Conservation (phyloP, 2,113 vertebrate species). For the Hypomesus transpacificus region DNA sequence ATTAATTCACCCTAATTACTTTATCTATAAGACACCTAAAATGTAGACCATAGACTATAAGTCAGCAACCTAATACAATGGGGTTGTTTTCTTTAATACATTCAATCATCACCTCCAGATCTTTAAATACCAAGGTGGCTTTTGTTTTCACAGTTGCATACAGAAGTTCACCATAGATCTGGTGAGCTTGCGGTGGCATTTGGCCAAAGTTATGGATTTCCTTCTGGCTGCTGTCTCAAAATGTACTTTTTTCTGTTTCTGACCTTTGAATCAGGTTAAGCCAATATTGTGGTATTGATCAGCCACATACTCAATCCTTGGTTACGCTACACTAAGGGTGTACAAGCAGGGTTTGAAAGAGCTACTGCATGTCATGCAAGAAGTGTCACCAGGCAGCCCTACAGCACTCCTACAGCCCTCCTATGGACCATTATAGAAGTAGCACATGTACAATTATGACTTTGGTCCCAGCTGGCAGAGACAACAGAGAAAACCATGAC, state of each 20-base stretch:
- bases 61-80: not conserved
- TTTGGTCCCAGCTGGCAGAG: too few species aligned
- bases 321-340: too few species aligned
- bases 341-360: too few species aligned
- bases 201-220: not conserved
- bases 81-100: not conserved
- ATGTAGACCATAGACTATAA: not conserved
- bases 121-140: not conserved
- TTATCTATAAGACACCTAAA: not conserved
- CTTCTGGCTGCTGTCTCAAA: not conserved
- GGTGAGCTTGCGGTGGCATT: not conserved
- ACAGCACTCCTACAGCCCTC: too few species aligned
- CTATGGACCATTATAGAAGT: too few species aligned
- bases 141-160: not conserved
- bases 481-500: too few species aligned
- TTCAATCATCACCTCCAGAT: not conserved
- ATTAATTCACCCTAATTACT: too few species aligned
- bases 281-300: slow-evolving; percentile 1
- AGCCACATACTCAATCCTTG: not conserved
- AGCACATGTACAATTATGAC: too few species aligned
- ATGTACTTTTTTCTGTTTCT: not conserved
- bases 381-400: too few species aligned
- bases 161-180: not conserved
- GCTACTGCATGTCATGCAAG: too few species aligned
- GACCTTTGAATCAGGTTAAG: not conserved